Evolutionary conservation across 2,113 vertebrate genomes (phyloP).

Genomic region (Gymnarchus niloticus): DNA sequence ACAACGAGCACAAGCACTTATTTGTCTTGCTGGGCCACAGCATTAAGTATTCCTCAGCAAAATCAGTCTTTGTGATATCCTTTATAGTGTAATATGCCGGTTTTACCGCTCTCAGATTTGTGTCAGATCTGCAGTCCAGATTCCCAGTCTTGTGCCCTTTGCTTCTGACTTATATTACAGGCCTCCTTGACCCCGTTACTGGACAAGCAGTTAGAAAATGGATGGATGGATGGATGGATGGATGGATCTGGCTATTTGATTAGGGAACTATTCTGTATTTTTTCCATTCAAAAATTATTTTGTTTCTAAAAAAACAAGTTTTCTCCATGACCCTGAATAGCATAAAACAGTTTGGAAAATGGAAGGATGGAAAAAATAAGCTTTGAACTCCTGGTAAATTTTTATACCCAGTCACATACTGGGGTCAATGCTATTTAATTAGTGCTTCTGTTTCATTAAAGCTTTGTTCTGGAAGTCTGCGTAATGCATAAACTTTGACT

Average conservation of each 20-base stretch:
- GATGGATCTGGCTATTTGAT: not conserved
- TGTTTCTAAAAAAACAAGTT: too few relatives aligned
- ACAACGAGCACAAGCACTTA: not conserved
- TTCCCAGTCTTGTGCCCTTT: not conserved
- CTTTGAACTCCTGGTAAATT: constrained; percentile 72
- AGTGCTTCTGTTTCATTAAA: constrained; percentile 77
- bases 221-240: not conserved
- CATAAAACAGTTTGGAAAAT: too few relatives aligned
- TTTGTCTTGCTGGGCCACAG: too few relatives aligned
- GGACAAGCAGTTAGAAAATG: not conserved
- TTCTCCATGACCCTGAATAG: too few relatives aligned
- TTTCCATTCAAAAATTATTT: constrained; percentile 51
- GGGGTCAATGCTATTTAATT: constrained; percentile 79
- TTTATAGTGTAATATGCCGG: not conserved
- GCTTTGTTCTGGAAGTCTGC: constrained; percentile 84
- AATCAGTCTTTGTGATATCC: too few relatives aligned
- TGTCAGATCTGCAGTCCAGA: not conserved
- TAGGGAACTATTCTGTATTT: constrained; percentile 66
- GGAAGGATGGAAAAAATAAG: too few relatives aligned
- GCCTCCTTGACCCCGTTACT: not conserved
- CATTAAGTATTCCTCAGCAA: not conserved
- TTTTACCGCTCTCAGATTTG: not conserved
- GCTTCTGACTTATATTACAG: not conserved
- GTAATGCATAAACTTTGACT: constrained; percentile 88
- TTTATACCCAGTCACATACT: constrained; percentile 88